A percentile compares a stretch with the other conserved stretches of the same genome.
phyloP scores from a whole-genome alignment of 2,888 invertebrate species.

The Lepeophtheirus nordmannii region DNA sequence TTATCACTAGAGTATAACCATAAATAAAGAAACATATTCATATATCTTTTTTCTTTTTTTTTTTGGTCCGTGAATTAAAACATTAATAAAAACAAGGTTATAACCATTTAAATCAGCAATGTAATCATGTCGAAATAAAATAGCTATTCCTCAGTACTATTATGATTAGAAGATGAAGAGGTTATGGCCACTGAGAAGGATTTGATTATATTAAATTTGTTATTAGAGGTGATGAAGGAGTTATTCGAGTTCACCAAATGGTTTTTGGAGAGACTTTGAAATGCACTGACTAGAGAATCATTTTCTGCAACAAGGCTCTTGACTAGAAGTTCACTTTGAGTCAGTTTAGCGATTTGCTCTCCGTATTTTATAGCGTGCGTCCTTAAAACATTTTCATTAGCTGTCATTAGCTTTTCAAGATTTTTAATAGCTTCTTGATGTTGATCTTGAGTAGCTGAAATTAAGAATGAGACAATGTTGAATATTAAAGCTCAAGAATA shows the following conservation, averaged over 20 bases:
- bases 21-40: too few relatives aligned
- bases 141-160: too few relatives aligned
- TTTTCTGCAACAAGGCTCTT: conserved; percentile 12
- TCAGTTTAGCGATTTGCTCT: conserved; percentile 8
- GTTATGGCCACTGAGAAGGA: conserved; percentile 5
- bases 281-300: conserved; percentile 9
- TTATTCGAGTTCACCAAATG: not conserved
- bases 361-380: conserved; percentile 2
- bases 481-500: not conserved
- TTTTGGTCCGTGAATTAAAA: too few relatives aligned
- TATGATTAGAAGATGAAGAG: not conserved
- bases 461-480: too few relatives aligned
- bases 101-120: too few relatives aligned
- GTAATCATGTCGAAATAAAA: too few relatives aligned
- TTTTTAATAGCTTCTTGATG: conserved; percentile 10
- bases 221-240: not conserved
- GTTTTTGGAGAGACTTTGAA: conserved; percentile 9
- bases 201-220: not conserved
- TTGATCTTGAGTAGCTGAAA: conserved; percentile 14
- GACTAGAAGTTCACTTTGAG: conserved; percentile 12
- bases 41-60: too few relatives aligned
- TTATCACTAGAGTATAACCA: too few relatives aligned
- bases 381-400: not conserved
- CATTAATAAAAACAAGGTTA: too few relatives aligned
- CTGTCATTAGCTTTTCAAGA: conserved; percentile 3